A percentile compares a stretch with the other conserved stretches of the same genome.
Conservation (phyloP, 2,797 vertebrate genomes). For the Oreortyx pictus region DNA sequence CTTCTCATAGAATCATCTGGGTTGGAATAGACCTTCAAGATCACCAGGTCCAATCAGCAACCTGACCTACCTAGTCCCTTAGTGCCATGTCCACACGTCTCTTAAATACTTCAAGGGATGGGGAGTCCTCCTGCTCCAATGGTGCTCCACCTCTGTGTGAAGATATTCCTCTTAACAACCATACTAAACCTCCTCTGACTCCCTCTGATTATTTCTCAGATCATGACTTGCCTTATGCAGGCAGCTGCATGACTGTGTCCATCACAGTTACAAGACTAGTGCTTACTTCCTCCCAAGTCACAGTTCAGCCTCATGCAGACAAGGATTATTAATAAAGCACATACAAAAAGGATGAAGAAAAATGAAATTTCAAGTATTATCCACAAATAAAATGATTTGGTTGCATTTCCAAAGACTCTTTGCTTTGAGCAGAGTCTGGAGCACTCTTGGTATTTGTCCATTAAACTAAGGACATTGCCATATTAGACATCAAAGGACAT, state of each 20-base stretch:
- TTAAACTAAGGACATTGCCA: rapidly evolving
- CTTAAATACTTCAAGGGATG: not conserved
- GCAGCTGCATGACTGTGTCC: not conserved
- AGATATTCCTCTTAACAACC: not conserved
- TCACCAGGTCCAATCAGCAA: not conserved
- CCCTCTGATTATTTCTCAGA: not conserved
- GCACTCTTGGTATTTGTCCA: not conserved
- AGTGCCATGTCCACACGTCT: not conserved
- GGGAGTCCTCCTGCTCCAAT: not conserved
- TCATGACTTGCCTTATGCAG: not conserved
- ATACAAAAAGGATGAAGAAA: not conserved
- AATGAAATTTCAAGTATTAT: not conserved
- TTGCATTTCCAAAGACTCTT: not conserved
- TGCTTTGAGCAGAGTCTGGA: not conserved
- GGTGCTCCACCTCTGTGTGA: not conserved
- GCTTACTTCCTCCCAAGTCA: not conserved
- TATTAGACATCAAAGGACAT: not conserved
- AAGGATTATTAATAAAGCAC: not conserved
- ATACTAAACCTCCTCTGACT: not conserved
- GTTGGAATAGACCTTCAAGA: not conserved
- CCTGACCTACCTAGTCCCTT: not conserved
- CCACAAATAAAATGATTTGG: not conserved
- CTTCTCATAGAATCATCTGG: not conserved
- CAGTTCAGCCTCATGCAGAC: not conserved
- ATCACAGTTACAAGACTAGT: not conserved